Evolutionary conservation across 1,140 invertebrate genomes (phyloP).

Genomic region (Sarcophaga peregrina): DNA sequence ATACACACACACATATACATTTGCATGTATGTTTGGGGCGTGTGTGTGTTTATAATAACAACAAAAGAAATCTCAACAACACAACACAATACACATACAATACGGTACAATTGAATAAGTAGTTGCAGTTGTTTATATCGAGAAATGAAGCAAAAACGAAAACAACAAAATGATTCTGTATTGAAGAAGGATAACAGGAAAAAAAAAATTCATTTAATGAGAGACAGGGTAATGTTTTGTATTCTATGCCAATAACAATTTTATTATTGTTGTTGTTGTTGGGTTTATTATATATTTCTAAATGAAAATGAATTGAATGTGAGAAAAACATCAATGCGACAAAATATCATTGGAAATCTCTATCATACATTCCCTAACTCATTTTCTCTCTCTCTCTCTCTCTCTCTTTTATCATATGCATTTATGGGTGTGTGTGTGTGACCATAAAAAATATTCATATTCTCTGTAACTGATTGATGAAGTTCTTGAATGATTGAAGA

Average conservation of each 20-base stretch:
- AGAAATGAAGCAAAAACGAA: not conserved
- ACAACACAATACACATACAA: slow-evolving; percentile 15
- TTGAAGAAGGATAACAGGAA: not conserved
- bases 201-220: not conserved
- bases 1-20: too few species aligned
- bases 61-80: slow-evolving; percentile 11
- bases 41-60: not conserved
- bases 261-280: too few species aligned
- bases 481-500: not conserved
- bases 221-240: not conserved
- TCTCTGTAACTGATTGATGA: not conserved
- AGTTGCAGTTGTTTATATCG: not conserved
- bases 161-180: not conserved
- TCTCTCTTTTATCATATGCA: too few species aligned
- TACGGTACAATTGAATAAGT: slow-evolving; percentile 17
- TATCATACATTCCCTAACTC: not conserved
- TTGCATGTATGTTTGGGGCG: not conserved
- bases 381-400: too few species aligned
- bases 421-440: too few species aligned
- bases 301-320: too few species aligned
- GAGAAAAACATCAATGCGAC: slow-evolving; percentile 2
- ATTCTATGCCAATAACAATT: too few species aligned
- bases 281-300: too few species aligned
- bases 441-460: not conserved
- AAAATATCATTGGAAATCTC: slow-evolving; percentile 1